phyloP scores from a whole-genome alignment of 2,888 invertebrate genomes.

The Eupithecia inturbata region DNA sequence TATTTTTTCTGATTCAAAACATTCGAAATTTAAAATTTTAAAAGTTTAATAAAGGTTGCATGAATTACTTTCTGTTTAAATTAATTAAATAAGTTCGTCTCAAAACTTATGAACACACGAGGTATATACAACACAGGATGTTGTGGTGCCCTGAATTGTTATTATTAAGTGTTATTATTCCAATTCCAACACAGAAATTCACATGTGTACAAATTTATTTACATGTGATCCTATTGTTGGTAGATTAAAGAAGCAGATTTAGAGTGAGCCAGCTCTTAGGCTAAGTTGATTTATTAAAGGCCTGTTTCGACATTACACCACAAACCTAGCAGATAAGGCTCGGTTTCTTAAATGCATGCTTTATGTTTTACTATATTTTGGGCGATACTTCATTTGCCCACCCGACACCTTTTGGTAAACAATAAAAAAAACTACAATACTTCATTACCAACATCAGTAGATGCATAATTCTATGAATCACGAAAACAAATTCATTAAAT shows the following conservation, averaged over 20 bases:
- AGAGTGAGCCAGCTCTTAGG: constrained; percentile 65
- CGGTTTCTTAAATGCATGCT: neutral
- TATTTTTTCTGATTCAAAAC: no score
- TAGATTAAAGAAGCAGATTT: constrained; percentile 66
- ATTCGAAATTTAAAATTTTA: no score
- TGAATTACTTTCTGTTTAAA: no score
- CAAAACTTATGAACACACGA: no score
- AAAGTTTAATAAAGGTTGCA: no score
- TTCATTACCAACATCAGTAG: no score
- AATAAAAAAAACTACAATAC: no score
- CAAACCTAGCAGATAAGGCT: neutral
- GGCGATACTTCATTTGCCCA: neutral
- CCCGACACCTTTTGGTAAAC: no score
- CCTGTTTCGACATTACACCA: constrained; percentile 72
- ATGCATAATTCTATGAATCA: no score
- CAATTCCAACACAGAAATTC: constrained; percentile 58
- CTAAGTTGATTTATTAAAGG: constrained; percentile 70
- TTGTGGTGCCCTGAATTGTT: neutral
- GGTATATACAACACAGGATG: neutral
- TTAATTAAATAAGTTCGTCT: no score
- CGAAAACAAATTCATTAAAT: no score
- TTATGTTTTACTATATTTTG: neutral
- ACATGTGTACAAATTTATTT: constrained; percentile 39
- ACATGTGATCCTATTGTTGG: constrained; percentile 64
- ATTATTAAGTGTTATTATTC: neutral